Conservation (phyloP, 2,888 invertebrate species). For the Therioaphis trifolii region DNA sequence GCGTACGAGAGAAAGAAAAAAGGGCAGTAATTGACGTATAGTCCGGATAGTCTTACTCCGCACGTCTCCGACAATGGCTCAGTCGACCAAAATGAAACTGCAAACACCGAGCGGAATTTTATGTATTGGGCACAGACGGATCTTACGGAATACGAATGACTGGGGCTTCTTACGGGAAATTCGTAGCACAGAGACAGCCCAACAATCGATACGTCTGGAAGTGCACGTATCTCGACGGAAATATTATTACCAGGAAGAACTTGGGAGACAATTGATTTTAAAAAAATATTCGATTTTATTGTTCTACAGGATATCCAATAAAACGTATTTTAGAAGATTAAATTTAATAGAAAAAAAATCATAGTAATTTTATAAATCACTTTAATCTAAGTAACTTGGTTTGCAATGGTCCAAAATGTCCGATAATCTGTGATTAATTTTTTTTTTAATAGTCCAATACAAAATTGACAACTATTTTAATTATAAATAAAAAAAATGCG, state of each 20-base stretch:
- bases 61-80: background rate
- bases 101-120: constrained; percentile 44
- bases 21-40: constrained; percentile 50
- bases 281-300: background rate
- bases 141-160: constrained; percentile 52
- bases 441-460: too few relatives aligned
- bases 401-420: too few relatives aligned
- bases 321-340: too few relatives aligned
- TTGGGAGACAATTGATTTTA: background rate
- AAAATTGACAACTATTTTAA: too few relatives aligned
- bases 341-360: too few relatives aligned
- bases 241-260: background rate
- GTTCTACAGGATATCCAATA: background rate
- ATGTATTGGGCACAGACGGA: constrained; percentile 38
- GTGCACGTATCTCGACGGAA: background rate
- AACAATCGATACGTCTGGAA: constrained; percentile 13
- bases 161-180: background rate
- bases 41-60: constrained; percentile 35
- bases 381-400: too few relatives aligned
- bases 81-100: constrained; percentile 52
- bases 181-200: background rate
- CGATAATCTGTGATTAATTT: too few relatives aligned
- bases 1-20: background rate
- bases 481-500: too few relatives aligned
- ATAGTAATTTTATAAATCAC: too few relatives aligned